Conservation (phyloP, 2,797 vertebrate species). For the Xyrichtys novacula region DNA sequence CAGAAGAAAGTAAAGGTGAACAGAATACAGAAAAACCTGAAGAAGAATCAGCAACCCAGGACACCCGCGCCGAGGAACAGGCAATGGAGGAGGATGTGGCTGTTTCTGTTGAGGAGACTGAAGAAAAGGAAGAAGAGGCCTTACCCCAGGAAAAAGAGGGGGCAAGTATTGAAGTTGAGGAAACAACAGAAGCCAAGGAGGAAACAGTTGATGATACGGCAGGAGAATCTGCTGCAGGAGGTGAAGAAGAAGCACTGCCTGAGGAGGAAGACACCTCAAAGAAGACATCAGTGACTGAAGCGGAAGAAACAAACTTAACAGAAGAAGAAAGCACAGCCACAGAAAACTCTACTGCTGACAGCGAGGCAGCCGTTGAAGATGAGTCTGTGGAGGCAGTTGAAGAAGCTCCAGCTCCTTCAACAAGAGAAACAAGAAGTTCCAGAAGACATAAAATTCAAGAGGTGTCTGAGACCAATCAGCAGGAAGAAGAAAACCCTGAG, state of each 20-base stretch:
- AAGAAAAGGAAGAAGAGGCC: slow-evolving; percentile 53
- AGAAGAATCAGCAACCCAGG: background rate
- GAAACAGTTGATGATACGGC: background rate
- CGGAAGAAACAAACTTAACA: slow-evolving; percentile 1
- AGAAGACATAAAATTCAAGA: slow-evolving; percentile 9
- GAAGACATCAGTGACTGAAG: background rate
- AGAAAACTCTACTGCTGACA: background rate
- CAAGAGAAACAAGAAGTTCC: background rate
- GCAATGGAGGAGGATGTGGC: slow-evolving; percentile 18
- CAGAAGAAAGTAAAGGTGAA: background rate
- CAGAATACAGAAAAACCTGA: background rate
- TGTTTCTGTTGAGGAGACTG: slow-evolving; percentile 34
- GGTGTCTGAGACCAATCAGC: background rate
- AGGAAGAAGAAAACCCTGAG: background rate
- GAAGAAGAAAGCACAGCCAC: slow-evolving; percentile 4
- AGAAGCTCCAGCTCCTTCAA: background rate
- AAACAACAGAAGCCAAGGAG: background rate
- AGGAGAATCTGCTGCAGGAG: background rate
- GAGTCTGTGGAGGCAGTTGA: background rate
- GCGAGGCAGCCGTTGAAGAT: background rate
- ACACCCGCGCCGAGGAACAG: background rate
- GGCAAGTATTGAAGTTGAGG: background rate
- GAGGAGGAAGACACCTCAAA: background rate
- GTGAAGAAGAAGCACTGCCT: background rate
- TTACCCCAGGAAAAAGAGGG: background rate